phyloP scores from a whole-genome alignment of 2,888 invertebrate genomes.

The Plebejus argus region DNA sequence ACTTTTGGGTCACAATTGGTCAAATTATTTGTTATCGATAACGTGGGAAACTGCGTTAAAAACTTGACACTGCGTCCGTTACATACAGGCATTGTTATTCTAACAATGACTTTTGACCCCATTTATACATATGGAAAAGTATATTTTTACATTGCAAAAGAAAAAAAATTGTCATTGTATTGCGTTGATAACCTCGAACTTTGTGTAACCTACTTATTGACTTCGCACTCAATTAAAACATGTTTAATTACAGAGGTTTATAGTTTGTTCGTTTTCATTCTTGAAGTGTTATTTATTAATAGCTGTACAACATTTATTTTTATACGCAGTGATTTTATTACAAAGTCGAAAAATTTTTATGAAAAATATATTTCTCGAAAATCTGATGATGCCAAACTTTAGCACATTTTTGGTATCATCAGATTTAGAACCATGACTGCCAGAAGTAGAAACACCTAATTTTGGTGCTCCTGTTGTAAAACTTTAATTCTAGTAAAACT shows the following conservation, averaged over 20 bases:
- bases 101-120: constrained; percentile 15
- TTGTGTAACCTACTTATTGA: constrained; percentile 30
- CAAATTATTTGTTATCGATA: neutral
- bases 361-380: too few species aligned
- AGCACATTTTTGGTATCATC: too few species aligned
- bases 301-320: too few species aligned
- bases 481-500: too few species aligned
- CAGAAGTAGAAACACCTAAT: too few species aligned
- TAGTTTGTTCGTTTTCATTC: neutral
- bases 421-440: too few species aligned
- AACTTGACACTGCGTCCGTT: neutral
- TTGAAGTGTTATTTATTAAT: too few species aligned
- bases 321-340: too few species aligned
- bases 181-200: constrained; percentile 1
- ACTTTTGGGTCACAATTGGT: too few species aligned
- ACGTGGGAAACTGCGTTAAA: neutral
- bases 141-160: constrained; percentile 13
- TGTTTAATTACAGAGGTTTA: neutral
- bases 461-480: too few species aligned
- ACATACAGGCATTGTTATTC: neutral
- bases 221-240: constrained; percentile 35
- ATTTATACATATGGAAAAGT: constrained; percentile 7
- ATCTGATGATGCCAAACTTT: too few species aligned
- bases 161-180: constrained; percentile 22
- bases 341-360: too few species aligned